phyloP scores from a whole-genome alignment of 35 echinoderm and acorn worm species.

The Lytechinus pictus region DNA sequence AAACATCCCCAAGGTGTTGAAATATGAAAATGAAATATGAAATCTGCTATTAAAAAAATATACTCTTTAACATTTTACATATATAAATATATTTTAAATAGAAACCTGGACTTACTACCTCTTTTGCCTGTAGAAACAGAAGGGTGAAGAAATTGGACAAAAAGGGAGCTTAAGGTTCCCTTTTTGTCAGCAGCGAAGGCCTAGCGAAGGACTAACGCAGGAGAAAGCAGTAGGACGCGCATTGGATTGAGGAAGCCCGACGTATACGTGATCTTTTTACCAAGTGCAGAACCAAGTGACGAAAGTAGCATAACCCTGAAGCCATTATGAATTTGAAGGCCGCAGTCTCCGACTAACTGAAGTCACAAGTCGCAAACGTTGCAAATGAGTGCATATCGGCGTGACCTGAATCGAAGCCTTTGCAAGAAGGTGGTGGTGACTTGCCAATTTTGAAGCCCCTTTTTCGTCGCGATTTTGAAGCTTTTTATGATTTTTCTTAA shows the following conservation, averaged over 20 bases:
- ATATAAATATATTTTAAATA: neutral
- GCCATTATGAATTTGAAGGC: neutral
- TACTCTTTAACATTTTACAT: neutral
- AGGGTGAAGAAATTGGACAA: slow-evolving; percentile 20
- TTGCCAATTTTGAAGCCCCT: slow-evolving; percentile 16
- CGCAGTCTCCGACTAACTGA: neutral
- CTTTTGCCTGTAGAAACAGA: neutral
- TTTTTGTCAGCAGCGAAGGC: slow-evolving; percentile 29
- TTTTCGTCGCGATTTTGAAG: neutral
- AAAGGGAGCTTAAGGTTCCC: neutral
- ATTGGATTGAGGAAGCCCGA: neutral
- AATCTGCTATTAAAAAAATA: neutral
- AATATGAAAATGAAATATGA: neutral
- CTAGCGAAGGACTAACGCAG: neutral
- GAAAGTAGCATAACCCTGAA: slow-evolving; percentile 39
- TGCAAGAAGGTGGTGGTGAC: slow-evolving; percentile 18
- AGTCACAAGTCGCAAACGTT: slow-evolving; percentile 27
- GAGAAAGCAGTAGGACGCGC: slow-evolving; percentile 29
- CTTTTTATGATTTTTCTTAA: slow-evolving; percentile 9
- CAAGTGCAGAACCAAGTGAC: neutral
- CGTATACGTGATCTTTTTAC: slow-evolving; percentile 46
- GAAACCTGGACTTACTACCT: slow-evolving; percentile 45
- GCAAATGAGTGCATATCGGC: slow-evolving; percentile 19
- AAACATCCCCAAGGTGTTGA: neutral
- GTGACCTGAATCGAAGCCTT: neutral